phyloP scores from a whole-genome alignment of 2,888 invertebrate species.

The Dasysyrphus tricinctus region DNA sequence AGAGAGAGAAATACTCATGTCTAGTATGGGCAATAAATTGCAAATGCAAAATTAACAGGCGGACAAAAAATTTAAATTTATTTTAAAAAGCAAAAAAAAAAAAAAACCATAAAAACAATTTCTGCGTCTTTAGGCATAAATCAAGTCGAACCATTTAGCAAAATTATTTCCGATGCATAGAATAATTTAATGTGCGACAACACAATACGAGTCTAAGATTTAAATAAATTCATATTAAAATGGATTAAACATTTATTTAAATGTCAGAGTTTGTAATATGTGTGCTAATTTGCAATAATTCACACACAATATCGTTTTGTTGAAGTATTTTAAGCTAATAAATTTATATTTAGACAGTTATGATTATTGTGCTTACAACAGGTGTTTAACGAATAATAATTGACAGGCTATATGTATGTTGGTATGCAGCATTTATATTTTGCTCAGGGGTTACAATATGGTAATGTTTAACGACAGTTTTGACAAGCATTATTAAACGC shows the following conservation, averaged over 20 bases:
- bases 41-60: slow-evolving; percentile 25
- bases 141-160: slow-evolving; percentile 44
- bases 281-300: slow-evolving; percentile 51
- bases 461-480: slow-evolving; percentile 60
- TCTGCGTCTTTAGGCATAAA: slow-evolving; percentile 38
- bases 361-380: slow-evolving; percentile 54
- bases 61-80: slow-evolving; percentile 35
- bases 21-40: slow-evolving; percentile 48
- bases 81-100: background rate
- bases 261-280: slow-evolving; percentile 28
- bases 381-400: slow-evolving; percentile 50
- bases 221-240: slow-evolving; percentile 51
- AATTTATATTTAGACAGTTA: slow-evolving; percentile 65
- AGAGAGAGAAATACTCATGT: slow-evolving; percentile 11
- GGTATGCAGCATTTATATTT: slow-evolving; percentile 24
- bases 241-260: slow-evolving; percentile 63
- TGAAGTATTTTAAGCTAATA: slow-evolving; percentile 51
- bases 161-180: background rate
- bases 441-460: slow-evolving; percentile 41
- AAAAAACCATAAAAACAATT: background rate
- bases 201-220: slow-evolving; percentile 1
- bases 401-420: slow-evolving; percentile 12
- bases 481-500: slow-evolving; percentile 32
- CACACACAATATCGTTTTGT: slow-evolving; percentile 27
- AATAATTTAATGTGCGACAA: slow-evolving; percentile 16